These are phyloP conservation scores for Melanogrammus aeglefinus DNA, from an alignment of 2,797 vertebrate species.

Conservation along the genomic window DNA sequence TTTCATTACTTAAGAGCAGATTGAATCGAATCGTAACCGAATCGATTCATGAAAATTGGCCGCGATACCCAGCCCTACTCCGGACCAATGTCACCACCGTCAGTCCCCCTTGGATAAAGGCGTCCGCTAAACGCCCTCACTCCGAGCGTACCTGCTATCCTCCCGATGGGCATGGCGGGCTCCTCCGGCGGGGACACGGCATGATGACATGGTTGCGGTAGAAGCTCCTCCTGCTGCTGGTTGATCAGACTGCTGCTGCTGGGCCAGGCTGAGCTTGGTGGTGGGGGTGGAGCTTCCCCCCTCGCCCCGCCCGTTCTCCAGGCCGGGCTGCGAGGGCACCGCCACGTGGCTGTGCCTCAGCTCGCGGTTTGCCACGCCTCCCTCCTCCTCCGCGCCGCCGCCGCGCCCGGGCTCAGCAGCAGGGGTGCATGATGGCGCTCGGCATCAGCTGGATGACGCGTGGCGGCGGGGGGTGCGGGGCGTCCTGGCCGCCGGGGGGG, in stretches of 20 bases:
- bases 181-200: conserved; percentile 88
- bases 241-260: conserved; percentile 69
- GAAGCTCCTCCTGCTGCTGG: conserved; percentile 81
- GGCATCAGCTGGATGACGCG: conserved; percentile 96
- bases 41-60: too few relatives aligned
- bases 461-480: conserved; percentile 77
- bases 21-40: too few relatives aligned
- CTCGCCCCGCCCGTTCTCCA: conserved; percentile 71
- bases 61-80: too few relatives aligned
- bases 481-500: conserved; percentile 75
- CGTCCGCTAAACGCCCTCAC: too few relatives aligned
- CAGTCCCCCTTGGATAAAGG: too few relatives aligned
- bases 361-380: conserved; percentile 66
- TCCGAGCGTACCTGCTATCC: conserved; percentile 87
- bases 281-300: conserved; percentile 66
- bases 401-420: conserved; percentile 83
- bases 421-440: conserved; percentile 95
- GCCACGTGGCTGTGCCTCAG: conserved; percentile 79
- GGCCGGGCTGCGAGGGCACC: conserved; percentile 31
- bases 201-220: conserved; percentile 96
- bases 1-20: too few relatives aligned
- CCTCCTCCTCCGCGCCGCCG: conserved; percentile 53
- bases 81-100: too few relatives aligned
- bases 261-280: conserved; percentile 71
- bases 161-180: conserved; percentile 87